Percentiles rank a stretch among this genome's conserved stretches.
Evolutionary conservation across 2,888 invertebrate genomes (phyloP).

Genomic region (Habrosyne pyritoides): DNA sequence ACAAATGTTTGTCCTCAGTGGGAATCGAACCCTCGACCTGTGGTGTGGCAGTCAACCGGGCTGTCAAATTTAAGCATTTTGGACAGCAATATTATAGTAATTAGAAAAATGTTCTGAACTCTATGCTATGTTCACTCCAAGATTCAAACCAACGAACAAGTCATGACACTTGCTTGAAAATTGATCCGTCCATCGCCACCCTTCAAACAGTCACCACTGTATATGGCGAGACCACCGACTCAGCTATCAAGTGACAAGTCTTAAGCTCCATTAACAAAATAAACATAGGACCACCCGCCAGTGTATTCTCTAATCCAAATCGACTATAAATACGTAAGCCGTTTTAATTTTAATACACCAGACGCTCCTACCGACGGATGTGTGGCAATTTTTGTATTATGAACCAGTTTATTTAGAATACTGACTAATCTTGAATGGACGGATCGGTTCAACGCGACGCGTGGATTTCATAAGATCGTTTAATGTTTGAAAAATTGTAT

Average conservation of each 20-base stretch:
- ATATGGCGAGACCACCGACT: not conserved
- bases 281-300: conserved; percentile 22
- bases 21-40: too few species aligned
- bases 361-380: not conserved
- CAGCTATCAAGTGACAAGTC: conserved; percentile 25
- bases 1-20: too few species aligned
- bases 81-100: too few species aligned
- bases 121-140: too few species aligned
- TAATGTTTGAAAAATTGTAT: too few species aligned
- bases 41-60: too few species aligned
- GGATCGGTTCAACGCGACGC: not conserved
- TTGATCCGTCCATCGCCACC: not conserved
- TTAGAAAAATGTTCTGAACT: too few species aligned
- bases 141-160: not conserved
- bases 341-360: not conserved
- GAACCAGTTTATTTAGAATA: conserved; percentile 29
- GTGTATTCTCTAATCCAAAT: conserved; percentile 3
- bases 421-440: conserved; percentile 25
- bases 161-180: not conserved
- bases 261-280: conserved; percentile 29
- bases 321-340: conserved; percentile 16
- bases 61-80: too few species aligned
- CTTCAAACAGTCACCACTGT: not conserved
- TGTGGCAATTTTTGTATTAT: conserved; percentile 3
- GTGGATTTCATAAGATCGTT: not conserved